Evolutionary conservation across 1,140 invertebrate species (phyloP), one percentile per base, ranked within the genome.

Genomic region (Hylaeus volcanicus): DNA sequence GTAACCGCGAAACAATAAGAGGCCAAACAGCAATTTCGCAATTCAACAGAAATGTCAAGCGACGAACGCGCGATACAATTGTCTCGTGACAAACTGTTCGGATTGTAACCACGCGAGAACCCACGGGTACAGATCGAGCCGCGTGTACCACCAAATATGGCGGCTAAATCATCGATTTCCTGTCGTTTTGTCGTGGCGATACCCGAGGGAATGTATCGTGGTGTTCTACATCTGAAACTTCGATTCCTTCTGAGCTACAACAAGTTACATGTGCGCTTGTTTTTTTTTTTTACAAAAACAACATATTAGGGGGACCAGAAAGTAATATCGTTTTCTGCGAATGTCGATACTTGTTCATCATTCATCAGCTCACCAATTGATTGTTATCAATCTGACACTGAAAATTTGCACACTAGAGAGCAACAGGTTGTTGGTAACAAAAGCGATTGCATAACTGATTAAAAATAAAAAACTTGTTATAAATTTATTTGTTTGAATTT

Each of bases 1-100:
- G 72, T 78, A 78, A 78, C 60, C 70, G 63, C 70, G 77, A 51
- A 74, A 79, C 77, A 79, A 79, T 79, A 79, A 79, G 51, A 53
- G 41, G 69, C 69, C 60, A 51, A 64, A 55, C 41, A 26, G 51
- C 71, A 43, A 79, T 79, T 79, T 79, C 77, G 71, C 77, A 79
- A 79, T 79, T 51, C 61, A 58, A 79, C 70, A 74, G 77, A 79
- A 79, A 79, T 74, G 70, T 79, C 77, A 74, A 37, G 1, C 77
- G 41, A 58, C 70, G 39, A 64, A 39, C 51, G 77, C 37, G 51
- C 77, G 77, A 79, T 79, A 79, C 77, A 55, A 79, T 79, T 79
- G 70, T 74, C 71, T 61, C 60, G 68, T 72, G 75, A 78, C 77
- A 74, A 65, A 74, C 51, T 79, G 65, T 74, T 73, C 71, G 77